Evolutionary conservation across 2,888 invertebrate genomes (phyloP).

Genomic region (Deilephila elpenor): DNA sequence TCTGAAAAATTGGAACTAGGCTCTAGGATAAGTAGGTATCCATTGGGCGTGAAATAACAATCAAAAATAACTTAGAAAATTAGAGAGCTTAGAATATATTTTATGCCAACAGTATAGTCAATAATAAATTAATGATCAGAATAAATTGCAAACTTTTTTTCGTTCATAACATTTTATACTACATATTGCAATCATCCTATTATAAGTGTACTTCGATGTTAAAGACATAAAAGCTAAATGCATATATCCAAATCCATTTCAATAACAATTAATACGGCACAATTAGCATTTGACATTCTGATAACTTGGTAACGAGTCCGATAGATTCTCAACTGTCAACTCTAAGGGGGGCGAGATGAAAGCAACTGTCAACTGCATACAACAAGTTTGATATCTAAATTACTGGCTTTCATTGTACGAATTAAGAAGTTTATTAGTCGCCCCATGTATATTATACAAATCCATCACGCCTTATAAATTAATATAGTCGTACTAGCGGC

Average conservation of each 20-base stretch:
- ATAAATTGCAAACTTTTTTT: too few relatives aligned
- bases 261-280: neutral
- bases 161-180: neutral
- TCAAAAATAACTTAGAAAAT: too few relatives aligned
- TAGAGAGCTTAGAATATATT: too few relatives aligned
- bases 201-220: too few relatives aligned
- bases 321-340: slow-evolving; percentile 3
- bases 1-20: too few relatives aligned
- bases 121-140: too few relatives aligned
- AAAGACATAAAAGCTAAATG: neutral
- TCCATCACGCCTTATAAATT: too few relatives aligned
- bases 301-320: slow-evolving; percentile 8
- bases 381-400: neutral
- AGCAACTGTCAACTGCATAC: slow-evolving; percentile 11
- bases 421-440: neutral
- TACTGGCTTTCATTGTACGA: neutral
- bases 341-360: neutral
- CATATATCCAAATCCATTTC: neutral
- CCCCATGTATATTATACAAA: too few relatives aligned
- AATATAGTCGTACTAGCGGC: too few relatives aligned
- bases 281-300: neutral
- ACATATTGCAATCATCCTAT: neutral
- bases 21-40: too few relatives aligned
- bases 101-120: too few relatives aligned
- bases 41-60: too few relatives aligned